Evolutionary conservation across 2,113 vertebrate species (phyloP), one percentile per base, ranked within the genome.

Genomic region (Hemiprocne comata): DNA sequence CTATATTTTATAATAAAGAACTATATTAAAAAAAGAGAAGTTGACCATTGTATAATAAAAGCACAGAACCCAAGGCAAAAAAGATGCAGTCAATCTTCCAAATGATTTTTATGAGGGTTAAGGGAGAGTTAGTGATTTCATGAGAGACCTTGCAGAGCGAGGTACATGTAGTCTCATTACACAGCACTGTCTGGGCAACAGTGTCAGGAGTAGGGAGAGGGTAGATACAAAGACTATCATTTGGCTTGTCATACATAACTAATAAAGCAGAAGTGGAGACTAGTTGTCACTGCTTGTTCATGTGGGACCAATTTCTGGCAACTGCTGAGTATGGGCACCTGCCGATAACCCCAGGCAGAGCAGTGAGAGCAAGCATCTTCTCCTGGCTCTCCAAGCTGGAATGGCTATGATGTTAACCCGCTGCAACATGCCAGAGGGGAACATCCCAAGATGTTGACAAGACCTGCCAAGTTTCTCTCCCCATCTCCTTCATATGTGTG

Each of bases 11-110:
- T 93, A 96, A 95, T 94, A 93, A 96, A 88, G 70, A 62, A 92
- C 66, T 60, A 89, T 88, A 96, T 97, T 95, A 55, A 55, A 86
- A 91, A 86, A 53, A 54, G 48, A 11, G 50, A 75, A 69, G 14
- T 81, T 87, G 70, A 71, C 23, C n/a, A 65, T 40, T 65, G 11
- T 93, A 96, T 95, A 96, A 97, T 96, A 89, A 94, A 96, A 87
- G 28, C 64, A 85, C 11, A 95, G 86, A 96, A 94, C 96, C 95
- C 86, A 95, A 94, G 96, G 90, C 96, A 90, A 95, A 92, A 89
- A 93, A 38, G 55, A 81, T 64, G 23, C 72, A 88, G 94, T 90
- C 88, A 91, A 50, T 95, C 95, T 94, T 92, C 61, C 48, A 91
- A 81, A 95, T 1, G 3, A 82, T 72, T 74, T 89, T 93, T 93